Conservation (phyloP, 2,113 vertebrate genomes). For the Hemichromis elongatus region DNA sequence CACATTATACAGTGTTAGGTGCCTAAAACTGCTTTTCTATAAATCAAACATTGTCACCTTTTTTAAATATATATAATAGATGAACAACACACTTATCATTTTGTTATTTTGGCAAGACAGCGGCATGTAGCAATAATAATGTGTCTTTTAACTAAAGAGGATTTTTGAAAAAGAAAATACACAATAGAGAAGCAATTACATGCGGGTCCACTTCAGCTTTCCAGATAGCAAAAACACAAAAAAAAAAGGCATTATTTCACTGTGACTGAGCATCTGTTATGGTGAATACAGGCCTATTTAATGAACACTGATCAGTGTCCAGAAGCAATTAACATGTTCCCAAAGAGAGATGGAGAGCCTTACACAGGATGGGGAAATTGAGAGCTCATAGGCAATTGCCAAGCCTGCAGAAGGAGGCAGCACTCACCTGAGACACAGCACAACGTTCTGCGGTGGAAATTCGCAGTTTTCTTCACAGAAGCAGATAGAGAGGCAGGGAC, state of each 20-base stretch:
- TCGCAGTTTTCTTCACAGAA: constrained; percentile 21
- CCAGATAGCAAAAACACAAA: not conserved
- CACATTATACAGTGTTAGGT: not conserved
- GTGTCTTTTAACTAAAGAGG: not conserved
- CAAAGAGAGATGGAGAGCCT: not conserved
- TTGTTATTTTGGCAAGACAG: not conserved
- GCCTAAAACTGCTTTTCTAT: not conserved
- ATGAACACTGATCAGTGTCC: constrained; percentile 61
- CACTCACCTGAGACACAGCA: constrained; percentile 50
- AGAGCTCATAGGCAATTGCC: constrained; percentile 14
- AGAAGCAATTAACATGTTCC: constrained; percentile 63
- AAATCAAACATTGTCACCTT: not conserved
- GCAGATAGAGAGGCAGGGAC: not conserved
- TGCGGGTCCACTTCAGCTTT: not conserved
- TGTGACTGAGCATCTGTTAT: constrained; percentile 53
- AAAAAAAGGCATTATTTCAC: not conserved
- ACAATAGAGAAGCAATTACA: not conserved
- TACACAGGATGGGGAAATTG: constrained; percentile 9
- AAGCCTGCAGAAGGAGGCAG: constrained; percentile 33
- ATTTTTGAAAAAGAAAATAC: not conserved
- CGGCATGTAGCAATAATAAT: not conserved
- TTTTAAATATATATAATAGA: not conserved
- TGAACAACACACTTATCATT: not conserved
- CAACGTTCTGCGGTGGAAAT: constrained; percentile 9
- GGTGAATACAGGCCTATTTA: constrained; percentile 30